phyloP scores from a whole-genome alignment of 1,140 invertebrate species.

The Anastrepha obliqua region DNA sequence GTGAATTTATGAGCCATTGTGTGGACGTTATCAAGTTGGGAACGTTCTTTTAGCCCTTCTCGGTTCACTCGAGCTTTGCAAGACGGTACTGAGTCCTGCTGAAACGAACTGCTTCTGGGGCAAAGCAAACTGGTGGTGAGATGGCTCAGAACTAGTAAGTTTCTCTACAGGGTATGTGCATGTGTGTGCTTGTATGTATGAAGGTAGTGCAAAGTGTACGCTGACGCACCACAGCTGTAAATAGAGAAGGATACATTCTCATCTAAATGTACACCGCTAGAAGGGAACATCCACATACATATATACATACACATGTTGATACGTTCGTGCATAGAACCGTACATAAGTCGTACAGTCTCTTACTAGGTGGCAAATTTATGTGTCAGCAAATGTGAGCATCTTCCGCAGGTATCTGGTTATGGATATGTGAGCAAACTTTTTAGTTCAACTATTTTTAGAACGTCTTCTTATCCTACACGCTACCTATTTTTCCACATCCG shows the following conservation, averaged over 20 bases:
- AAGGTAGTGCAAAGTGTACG: neutral
- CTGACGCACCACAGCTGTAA: neutral
- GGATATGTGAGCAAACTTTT: neutral
- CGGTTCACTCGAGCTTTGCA: too few relatives aligned
- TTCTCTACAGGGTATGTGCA: too few relatives aligned
- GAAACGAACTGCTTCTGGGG: too few relatives aligned
- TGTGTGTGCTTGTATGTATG: too few relatives aligned
- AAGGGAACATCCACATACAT: neutral
- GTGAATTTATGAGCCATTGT: too few relatives aligned
- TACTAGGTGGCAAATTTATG: conserved; percentile 10
- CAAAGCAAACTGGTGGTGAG: too few relatives aligned
- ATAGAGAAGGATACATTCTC: neutral
- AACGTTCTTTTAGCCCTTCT: too few relatives aligned
- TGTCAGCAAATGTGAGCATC: neutral
- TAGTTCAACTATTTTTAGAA: conserved; percentile 2
- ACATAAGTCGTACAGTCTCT: neutral
- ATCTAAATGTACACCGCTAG: conserved; percentile 3
- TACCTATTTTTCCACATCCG: too few relatives aligned
- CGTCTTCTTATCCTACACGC: too few relatives aligned
- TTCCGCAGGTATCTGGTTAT: neutral
- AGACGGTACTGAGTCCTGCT: too few relatives aligned
- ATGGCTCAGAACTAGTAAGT: too few relatives aligned
- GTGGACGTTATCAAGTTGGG: too few relatives aligned
- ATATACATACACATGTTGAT: neutral
- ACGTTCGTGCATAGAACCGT: neutral